phyloP scores from a whole-genome alignment of 2,113 vertebrate genomes.

The Prolemur simus region DNA sequence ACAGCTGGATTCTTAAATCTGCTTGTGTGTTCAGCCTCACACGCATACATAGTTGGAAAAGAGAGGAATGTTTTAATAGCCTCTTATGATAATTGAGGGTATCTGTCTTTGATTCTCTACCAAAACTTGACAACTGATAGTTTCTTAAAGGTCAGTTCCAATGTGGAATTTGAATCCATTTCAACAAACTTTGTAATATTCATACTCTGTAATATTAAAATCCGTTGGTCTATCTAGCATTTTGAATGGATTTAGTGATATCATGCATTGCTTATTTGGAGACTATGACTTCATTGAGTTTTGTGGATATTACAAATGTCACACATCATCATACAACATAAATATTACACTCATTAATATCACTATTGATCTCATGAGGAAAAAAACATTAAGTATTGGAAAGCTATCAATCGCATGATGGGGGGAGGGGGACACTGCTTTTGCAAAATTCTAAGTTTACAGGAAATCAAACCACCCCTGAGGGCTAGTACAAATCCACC shows the following conservation, averaged over 20 bases:
- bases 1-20: neutral
- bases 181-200: neutral
- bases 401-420: neutral
- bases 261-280: neutral
- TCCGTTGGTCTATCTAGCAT: neutral
- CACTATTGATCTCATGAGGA: neutral
- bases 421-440: neutral
- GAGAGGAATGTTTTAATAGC: neutral
- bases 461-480: neutral
- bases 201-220: neutral
- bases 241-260: neutral
- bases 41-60: neutral
- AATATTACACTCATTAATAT: neutral
- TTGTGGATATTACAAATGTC: neutral
- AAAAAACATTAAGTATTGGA: neutral
- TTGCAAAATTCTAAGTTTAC: neutral
- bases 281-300: neutral
- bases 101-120: neutral
- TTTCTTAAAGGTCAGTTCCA: neutral
- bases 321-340: neutral
- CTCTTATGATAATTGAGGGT: neutral
- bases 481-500: neutral
- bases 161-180: neutral
- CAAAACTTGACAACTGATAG: neutral
- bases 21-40: neutral